Evolutionary conservation across 2,113 vertebrate genomes (phyloP).

Genomic region (Shinisaurus crocodilurus): DNA sequence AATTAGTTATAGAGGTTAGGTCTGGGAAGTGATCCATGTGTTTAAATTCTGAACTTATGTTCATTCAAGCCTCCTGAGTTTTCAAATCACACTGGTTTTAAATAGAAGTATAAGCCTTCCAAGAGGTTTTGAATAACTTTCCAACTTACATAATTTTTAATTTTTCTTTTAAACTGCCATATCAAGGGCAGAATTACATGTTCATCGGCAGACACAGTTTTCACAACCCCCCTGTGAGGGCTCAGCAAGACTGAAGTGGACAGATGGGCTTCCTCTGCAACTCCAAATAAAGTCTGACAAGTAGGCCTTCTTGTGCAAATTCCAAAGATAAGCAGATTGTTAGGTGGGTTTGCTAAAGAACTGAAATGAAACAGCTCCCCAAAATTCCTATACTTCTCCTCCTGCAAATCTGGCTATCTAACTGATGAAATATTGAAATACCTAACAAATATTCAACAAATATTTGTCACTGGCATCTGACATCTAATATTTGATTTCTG

Average conservation of each 20-base stretch:
- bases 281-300: background rate
- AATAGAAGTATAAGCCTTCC: background rate
- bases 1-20: background rate
- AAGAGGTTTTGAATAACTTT: background rate
- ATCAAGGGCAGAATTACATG: background rate
- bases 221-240: background rate
- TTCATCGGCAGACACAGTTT: background rate
- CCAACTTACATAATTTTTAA: background rate
- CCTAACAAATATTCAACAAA: background rate
- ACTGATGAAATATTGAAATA: background rate
- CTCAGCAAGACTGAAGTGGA: background rate
- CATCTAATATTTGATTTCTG: background rate
- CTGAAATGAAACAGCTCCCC: background rate
- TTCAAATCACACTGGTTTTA: background rate
- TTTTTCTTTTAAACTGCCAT: background rate
- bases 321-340: background rate
- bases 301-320: background rate
- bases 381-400: background rate
- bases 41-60: constrained; percentile 18
- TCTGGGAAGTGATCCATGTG: background rate
- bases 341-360: background rate
- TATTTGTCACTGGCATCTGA: background rate
- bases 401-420: background rate
- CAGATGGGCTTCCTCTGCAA: background rate
- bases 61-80: background rate